Evolutionary conservation across 92 coral and sea anemone species (phyloP).

Genomic region (Meandrina meandrites): DNA sequence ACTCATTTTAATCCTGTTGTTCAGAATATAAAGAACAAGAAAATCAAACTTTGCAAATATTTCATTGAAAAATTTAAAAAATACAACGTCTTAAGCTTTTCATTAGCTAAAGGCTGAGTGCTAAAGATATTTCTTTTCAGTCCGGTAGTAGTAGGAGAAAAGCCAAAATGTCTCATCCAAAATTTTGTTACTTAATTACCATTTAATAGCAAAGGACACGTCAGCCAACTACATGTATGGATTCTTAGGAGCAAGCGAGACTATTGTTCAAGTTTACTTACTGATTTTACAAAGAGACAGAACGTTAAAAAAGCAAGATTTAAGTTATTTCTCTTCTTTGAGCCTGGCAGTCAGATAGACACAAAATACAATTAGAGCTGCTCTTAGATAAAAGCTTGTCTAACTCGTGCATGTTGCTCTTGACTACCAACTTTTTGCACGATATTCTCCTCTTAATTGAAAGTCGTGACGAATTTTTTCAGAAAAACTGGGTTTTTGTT

Average conservation of each 20-base stretch:
- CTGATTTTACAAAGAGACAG: background rate
- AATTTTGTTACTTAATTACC: no score
- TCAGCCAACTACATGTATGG: background rate
- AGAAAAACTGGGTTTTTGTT: no score
- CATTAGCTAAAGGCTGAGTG: background rate
- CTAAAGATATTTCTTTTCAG: background rate
- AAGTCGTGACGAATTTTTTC: background rate
- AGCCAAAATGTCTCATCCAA: background rate
- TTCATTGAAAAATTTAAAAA: no score
- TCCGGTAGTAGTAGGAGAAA: background rate
- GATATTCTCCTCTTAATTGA: background rate
- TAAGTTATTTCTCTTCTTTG: background rate
- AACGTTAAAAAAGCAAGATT: background rate
- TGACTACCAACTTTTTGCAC: background rate
- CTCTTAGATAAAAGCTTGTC: background rate
- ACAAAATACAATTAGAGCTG: background rate
- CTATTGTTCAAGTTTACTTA: background rate
- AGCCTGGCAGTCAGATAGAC: background rate
- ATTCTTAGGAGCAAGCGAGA: background rate
- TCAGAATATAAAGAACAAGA: no score
- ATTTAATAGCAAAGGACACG: background rate
- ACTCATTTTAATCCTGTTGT: no score
- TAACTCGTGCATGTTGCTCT: background rate
- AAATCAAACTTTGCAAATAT: no score
- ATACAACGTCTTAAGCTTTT: no score